These are phyloP conservation scores for Myzus persicae DNA, from an alignment of 1,140 invertebrate genomes.

Conservation along the genomic window DNA sequence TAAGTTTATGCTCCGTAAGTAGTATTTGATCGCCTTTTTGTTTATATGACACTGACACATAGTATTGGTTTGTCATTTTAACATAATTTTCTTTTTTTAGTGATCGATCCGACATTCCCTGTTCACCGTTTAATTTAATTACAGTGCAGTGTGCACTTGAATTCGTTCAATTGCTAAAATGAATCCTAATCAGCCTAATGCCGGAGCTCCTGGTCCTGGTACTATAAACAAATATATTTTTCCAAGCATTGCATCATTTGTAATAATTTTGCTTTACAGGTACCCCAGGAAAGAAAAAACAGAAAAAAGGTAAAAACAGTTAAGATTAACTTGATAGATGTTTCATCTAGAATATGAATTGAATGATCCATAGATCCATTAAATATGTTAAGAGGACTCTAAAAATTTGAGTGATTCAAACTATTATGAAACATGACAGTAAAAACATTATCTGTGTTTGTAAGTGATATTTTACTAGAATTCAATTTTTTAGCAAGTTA, in stretches of 20 bases:
- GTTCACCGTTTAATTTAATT: neutral
- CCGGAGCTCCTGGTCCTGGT: neutral
- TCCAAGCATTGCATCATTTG: neutral
- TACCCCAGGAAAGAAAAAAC: neutral
- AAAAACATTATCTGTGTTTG: too few species aligned
- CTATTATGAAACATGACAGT: too few species aligned
- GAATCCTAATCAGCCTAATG: neutral
- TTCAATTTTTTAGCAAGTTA: too few species aligned
- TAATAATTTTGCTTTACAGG: neutral
- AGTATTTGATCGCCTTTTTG: neutral
- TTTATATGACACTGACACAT: neutral
- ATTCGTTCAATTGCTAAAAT: neutral
- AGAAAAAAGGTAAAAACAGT: slow-evolving; percentile 23
- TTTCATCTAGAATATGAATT: neutral
- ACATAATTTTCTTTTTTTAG: neutral
- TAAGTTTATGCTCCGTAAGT: neutral
- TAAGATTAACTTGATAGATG: neutral
- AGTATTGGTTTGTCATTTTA: too few species aligned
- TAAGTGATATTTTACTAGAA: too few species aligned
- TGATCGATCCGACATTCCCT: neutral
- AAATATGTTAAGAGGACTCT: too few species aligned
- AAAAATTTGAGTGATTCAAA: too few species aligned
- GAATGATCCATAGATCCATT: neutral
- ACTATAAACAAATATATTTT: slow-evolving; percentile 3
- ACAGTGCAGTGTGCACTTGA: neutral